Evolutionary conservation across 2,113 vertebrate genomes (phyloP).

Genomic region (Trichomycterus rosablanca): DNA sequence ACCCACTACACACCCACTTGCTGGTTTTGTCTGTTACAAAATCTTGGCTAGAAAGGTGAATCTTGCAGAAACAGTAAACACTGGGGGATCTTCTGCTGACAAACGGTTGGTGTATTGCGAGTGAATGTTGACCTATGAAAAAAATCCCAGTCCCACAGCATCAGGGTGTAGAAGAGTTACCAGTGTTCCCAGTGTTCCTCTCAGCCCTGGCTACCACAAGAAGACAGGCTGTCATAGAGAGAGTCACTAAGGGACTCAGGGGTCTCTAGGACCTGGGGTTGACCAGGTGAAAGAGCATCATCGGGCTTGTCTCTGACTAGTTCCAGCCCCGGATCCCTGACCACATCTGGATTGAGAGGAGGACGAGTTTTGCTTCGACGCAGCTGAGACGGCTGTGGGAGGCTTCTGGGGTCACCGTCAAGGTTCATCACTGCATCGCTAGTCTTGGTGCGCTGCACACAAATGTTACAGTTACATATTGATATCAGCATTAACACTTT

Average conservation of each 20-base stretch:
- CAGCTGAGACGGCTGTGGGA: conserved; percentile 61
- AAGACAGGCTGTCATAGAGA: conserved; percentile 90
- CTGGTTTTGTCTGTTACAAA: conserved; percentile 17
- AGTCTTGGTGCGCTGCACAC: conserved; percentile 42
- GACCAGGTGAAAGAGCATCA: conserved; percentile 74
- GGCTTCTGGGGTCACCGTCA: conserved; percentile 58
- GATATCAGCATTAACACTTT: no score
- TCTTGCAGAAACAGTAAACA: background rate
- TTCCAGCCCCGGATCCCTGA: conserved; percentile 76
- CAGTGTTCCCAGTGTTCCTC: background rate
- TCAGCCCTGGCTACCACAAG: conserved; percentile 93
- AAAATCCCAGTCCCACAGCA: background rate
- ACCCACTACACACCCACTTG: conserved; percentile 17
- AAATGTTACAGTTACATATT: no score
- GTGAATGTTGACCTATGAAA: conserved; percentile 2
- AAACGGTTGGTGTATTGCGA: conserved; percentile 16
- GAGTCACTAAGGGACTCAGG: conserved; percentile 92
- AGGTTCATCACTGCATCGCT: conserved; percentile 26
- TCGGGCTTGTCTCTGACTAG: conserved; percentile 73
- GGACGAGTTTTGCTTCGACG: conserved; percentile 70
- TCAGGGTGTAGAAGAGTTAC: conserved; percentile 22
- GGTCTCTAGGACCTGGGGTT: conserved; percentile 79
- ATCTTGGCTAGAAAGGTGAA: conserved; percentile 31
- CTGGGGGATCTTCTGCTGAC: conserved; percentile 6
- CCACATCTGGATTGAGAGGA: conserved; percentile 81